A percentile compares a stretch with the other conserved stretches of the same genome.
phyloP scores from a whole-genome alignment of 2,797 vertebrate genomes.

The Alauda arvensis region DNA sequence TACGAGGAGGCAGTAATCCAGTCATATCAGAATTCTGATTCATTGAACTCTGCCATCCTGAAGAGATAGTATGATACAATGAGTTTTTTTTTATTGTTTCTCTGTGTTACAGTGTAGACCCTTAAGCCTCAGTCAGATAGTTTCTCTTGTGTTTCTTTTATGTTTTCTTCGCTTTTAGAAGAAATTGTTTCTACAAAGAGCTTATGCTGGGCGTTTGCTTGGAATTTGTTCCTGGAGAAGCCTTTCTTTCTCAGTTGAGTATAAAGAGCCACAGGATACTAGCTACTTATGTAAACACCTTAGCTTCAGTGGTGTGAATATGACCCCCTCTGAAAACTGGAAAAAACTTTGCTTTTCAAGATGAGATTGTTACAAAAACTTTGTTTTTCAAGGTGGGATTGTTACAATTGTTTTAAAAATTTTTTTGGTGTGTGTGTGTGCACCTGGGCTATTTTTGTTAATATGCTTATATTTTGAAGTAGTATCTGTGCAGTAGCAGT shows the following conservation, averaged over 20 bases:
- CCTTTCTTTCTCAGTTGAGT: neutral
- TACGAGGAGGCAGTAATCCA: neutral
- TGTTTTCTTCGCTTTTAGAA: neutral
- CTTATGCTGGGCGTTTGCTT: neutral
- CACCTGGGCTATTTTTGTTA: neutral
- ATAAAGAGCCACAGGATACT: neutral
- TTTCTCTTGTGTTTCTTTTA: neutral
- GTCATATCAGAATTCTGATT: neutral
- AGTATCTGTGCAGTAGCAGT: neutral
- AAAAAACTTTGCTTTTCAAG: neutral
- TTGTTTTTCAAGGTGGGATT: neutral
- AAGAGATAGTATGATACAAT: neutral
- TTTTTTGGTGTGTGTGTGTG: fast-evolving
- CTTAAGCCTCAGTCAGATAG: neutral
- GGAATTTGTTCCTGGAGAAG: neutral
- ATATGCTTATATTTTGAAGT: neutral
- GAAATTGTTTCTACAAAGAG: neutral
- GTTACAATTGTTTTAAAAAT: neutral
- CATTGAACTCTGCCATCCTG: neutral
- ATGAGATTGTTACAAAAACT: neutral
- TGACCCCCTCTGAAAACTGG: neutral
- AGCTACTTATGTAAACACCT: neutral
- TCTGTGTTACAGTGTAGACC: neutral
- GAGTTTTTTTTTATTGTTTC: neutral
- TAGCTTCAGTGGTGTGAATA: neutral